A percentile compares a stretch with the other conserved stretches of the same genome.
phyloP scores from a whole-genome alignment of 2,113 vertebrate genomes.

The Puma concolor region DNA sequence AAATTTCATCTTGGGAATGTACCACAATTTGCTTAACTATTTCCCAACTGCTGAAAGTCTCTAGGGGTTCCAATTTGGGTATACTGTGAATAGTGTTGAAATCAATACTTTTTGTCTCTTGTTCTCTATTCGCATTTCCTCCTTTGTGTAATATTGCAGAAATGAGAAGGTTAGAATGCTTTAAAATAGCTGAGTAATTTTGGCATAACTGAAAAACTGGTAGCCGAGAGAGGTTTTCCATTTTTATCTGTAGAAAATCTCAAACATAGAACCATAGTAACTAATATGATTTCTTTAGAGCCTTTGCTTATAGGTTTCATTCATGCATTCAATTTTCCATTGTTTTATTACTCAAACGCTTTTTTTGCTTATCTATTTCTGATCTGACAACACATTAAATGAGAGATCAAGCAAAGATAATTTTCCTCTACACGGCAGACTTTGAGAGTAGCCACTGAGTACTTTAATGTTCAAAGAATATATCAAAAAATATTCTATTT shows the following conservation, averaged over 20 bases:
- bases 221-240: background rate
- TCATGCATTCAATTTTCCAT: background rate
- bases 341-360: background rate
- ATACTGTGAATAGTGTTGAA: background rate
- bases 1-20: background rate
- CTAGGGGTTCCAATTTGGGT: background rate
- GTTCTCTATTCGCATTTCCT: conserved; percentile 1
- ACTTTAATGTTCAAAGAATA: conserved; percentile 20
- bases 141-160: background rate
- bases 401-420: background rate
- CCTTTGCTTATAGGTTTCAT: background rate
- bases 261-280: background rate
- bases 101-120: background rate
- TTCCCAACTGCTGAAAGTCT: background rate
- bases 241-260: conserved; percentile 17
- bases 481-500: conserved; percentile 24
- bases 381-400: background rate
- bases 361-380: background rate
- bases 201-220: background rate
- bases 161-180: background rate
- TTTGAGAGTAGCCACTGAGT: background rate
- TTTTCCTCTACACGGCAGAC: background rate
- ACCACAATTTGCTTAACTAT: conserved; percentile 2
- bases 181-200: background rate
- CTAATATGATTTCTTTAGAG: background rate